A percentile compares a stretch with the other conserved stretches of the same genome.
These are phyloP conservation scores for Scaptodrosophila latifasciaeformis DNA, from an alignment of 2,888 invertebrate genomes.

Conservation along the genomic window DNA sequence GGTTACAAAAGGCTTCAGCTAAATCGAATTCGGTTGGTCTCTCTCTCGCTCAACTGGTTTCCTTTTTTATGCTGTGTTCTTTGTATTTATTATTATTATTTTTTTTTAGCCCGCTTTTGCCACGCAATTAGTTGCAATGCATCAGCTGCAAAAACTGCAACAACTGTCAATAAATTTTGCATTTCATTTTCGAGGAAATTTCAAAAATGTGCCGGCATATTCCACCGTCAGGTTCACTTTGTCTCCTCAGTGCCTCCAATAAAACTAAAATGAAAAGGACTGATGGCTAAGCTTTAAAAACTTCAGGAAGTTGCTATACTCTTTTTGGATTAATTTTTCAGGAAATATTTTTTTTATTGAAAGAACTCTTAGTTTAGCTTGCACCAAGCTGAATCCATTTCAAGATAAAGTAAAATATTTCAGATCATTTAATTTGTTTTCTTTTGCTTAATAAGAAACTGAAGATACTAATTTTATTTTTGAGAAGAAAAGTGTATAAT, in stretches of 20 bases:
- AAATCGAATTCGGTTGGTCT: neutral
- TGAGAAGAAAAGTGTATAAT: slow-evolving; percentile 1
- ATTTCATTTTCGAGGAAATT: slow-evolving; percentile 36
- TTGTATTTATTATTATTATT: too few species aligned
- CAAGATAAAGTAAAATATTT: too few species aligned
- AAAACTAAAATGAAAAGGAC: too few species aligned
- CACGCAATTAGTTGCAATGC: slow-evolving; percentile 23
- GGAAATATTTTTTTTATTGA: too few species aligned
- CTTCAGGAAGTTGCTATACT: too few species aligned
- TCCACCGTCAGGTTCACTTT: slow-evolving; percentile 20
- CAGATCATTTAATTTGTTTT: too few species aligned
- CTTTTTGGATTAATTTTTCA: too few species aligned
- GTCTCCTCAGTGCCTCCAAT: slow-evolving; percentile 20
- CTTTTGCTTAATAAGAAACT: too few species aligned
- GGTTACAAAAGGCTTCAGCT: neutral
- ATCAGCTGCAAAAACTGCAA: slow-evolving; percentile 25
- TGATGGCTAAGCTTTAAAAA: too few species aligned
- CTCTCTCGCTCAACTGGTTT: neutral
- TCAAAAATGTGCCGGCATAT: slow-evolving; percentile 23
- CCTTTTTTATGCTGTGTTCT: neutral
- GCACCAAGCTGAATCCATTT: too few species aligned
- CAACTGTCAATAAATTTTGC: slow-evolving; percentile 32
- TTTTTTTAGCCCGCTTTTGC: slow-evolving; percentile 7
- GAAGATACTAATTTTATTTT: too few species aligned
- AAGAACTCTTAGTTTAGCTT: too few species aligned